Evolutionary conservation across 1,140 invertebrate genomes (phyloP).

Genomic region (Microvelia longipes): DNA sequence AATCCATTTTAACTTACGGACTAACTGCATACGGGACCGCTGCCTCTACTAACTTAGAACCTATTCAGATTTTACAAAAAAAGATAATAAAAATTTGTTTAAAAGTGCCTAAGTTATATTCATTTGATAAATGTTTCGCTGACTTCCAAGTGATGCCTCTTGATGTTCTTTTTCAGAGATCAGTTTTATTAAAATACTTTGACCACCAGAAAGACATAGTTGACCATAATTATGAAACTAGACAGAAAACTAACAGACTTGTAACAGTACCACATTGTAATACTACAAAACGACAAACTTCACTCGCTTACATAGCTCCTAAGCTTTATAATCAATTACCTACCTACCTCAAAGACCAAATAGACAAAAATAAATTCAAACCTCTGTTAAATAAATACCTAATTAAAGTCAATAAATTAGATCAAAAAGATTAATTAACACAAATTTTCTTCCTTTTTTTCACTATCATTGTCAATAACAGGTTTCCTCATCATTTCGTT

Average conservation of each 20-base stretch:
- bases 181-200: not conserved
- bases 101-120: not conserved
- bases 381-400: no score
- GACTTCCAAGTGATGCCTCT: not conserved
- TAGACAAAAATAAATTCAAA: no score
- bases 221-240: not conserved
- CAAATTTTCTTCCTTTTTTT: no score
- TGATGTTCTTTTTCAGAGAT: not conserved
- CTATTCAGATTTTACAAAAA: not conserved
- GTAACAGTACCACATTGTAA: no score
- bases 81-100: not conserved
- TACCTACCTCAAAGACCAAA: no score
- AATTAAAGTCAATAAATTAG: no score
- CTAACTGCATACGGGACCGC: not conserved
- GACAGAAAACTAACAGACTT: not conserved
- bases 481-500: no score
- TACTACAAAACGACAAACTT: no score
- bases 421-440: no score
- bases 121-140: not conserved
- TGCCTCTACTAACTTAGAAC: not conserved
- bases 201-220: not conserved
- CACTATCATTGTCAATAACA: no score
- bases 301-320: no score
- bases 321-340: no score
- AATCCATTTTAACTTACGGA: not conserved